phyloP scores from a whole-genome alignment of 2,113 vertebrate species.

The Cisticola juncidis region DNA sequence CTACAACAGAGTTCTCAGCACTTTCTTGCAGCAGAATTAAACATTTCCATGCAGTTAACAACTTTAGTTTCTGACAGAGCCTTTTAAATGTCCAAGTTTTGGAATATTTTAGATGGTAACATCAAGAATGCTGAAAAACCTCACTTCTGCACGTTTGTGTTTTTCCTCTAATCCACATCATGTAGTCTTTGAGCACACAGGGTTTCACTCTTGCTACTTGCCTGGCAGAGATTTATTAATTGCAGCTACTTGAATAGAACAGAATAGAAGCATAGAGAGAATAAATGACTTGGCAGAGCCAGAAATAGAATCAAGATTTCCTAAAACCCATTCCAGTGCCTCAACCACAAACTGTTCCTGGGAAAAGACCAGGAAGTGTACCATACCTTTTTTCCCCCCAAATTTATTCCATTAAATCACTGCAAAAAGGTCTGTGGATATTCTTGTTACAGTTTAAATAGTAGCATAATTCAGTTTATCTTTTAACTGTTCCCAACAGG shows the following conservation, averaged over 20 bases:
- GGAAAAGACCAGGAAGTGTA: background rate
- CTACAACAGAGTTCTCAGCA: background rate
- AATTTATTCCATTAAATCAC: background rate
- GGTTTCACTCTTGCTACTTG: background rate
- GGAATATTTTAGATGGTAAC: background rate
- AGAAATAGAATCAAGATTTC: constrained; percentile 5
- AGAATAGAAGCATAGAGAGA: background rate
- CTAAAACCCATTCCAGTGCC: background rate
- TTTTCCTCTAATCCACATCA: background rate
- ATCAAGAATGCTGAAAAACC: background rate
- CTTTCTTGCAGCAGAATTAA: background rate
- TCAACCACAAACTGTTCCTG: background rate
- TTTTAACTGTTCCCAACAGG: background rate
- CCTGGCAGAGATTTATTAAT: background rate
- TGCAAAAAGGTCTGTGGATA: background rate
- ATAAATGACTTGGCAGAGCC: background rate
- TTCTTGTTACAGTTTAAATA: background rate
- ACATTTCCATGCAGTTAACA: background rate
- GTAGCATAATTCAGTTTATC: background rate
- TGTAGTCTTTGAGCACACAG: background rate
- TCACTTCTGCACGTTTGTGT: background rate
- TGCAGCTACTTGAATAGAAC: background rate
- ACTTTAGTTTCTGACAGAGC: background rate
- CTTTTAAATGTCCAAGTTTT: background rate
- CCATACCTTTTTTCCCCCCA: background rate